Evolutionary conservation across 2,797 vertebrate species (phyloP), one percentile per base, ranked within the genome.

Genomic region (Phrynocephalus forsythii): DNA sequence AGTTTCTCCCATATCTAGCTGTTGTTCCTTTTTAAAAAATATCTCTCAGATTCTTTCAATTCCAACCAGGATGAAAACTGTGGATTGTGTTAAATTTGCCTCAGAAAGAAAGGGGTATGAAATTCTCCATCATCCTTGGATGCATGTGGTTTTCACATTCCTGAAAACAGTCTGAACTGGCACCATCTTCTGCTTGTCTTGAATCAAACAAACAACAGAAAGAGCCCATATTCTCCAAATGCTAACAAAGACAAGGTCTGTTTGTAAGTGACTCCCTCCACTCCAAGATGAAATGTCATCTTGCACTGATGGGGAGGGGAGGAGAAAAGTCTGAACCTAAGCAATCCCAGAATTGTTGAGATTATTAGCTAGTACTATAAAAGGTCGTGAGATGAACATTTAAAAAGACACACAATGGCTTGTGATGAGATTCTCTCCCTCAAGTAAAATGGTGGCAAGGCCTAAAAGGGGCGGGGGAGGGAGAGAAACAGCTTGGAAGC

Each of bases 381-480:
- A 92, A 94, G 90, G 93, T 92, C 66, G 0, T 91, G 91, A 86
- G 91, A 93, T 90, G 87, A 91, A 84, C 93, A 94, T 92, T 18
- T 20, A 22, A 87, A 94, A 94, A 88, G 95, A 92, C 86, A 71
- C 2, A 82, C 86, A 91, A 92, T 84, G 90, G 91, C 90, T 89
- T 92, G 92, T 82, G 89, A 66, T 60, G 82, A 88, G 91, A 94
- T 79, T n/a, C 88, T 90, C 69, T 90, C 83, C 91, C 92, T 92
- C 92, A 93, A 95, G 95, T 93, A 94, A 95, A 94, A 90, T 75
- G 88, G 26, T 88, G 82, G 30, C 50, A 89, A 75, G 79, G 81
- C 89, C 89, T 94, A 91, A 94, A 95, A 94, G 16, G 90, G 88
- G 92, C 76, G 86, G 87, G 92, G 63, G 90, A 87, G 7, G 38